Conservation (phyloP, 2,113 vertebrate species). For the Cheilinus undulatus region DNA sequence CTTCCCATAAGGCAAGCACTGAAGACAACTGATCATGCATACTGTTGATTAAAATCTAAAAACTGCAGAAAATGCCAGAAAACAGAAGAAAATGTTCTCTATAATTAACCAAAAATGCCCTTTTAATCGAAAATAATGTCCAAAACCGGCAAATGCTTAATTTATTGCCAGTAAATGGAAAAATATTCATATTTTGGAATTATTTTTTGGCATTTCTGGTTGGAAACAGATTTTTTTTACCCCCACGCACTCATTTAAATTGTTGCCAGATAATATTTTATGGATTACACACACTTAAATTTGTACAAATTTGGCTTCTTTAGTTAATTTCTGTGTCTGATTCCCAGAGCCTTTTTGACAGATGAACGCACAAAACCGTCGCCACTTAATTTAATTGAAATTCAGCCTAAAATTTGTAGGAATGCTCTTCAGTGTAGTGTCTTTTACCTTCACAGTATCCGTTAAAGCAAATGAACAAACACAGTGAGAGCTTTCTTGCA, state of each 20-base stretch:
- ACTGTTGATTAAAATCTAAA: too few species aligned
- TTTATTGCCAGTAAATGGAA: background rate
- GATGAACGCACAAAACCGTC: background rate
- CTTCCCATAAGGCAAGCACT: too few species aligned
- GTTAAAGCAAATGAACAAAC: constrained; percentile 16
- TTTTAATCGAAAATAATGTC: background rate
- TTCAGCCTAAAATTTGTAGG: too few species aligned
- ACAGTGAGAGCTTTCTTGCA: constrained; percentile 7
- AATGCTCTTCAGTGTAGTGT: too few species aligned
- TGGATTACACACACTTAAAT: background rate
- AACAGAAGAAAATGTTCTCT: too few species aligned
- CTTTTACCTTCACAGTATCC: too few species aligned
- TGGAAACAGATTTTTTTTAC: background rate
- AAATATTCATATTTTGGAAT: background rate
- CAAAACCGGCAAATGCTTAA: background rate
- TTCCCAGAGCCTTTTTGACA: background rate
- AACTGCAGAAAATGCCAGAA: too few species aligned
- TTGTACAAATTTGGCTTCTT: background rate
- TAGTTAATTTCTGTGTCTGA: background rate
- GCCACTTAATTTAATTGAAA: too few species aligned
- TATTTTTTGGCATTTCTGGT: background rate
- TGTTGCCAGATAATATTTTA: background rate
- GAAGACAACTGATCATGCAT: too few species aligned
- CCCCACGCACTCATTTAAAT: background rate
- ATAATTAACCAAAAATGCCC: too few species aligned